Conservation (phyloP, 2,113 vertebrate genomes). For the Tachysurus vachellii region DNA sequence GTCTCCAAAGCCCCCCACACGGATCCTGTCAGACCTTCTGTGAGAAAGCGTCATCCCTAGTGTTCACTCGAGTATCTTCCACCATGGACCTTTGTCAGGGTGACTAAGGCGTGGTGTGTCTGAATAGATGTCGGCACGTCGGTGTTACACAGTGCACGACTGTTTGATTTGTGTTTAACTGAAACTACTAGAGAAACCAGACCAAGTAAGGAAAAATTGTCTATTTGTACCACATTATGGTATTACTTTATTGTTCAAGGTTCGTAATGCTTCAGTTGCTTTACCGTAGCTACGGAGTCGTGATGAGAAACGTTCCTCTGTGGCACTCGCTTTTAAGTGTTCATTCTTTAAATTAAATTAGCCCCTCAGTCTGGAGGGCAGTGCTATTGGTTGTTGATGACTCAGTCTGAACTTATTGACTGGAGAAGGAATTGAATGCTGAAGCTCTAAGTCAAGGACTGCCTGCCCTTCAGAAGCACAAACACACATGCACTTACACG, state of each 20-base stretch:
- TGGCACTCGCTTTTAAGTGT: neutral
- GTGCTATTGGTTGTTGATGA: constrained; percentile 1
- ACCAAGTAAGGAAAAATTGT: neutral
- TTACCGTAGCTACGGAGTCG: neutral
- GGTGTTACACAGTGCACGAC: too few relatives aligned
- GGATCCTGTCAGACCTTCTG: constrained; percentile 34
- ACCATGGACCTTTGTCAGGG: neutral
- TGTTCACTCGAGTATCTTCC: neutral
- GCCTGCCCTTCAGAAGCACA: constrained; percentile 39
- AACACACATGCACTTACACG: neutral
- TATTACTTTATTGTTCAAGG: neutral
- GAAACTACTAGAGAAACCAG: neutral
- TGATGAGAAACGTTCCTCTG: neutral
- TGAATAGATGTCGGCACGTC: neutral
- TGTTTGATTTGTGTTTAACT: neutral
- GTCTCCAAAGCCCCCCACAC: constrained; percentile 26
- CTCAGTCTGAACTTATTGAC: constrained; percentile 42
- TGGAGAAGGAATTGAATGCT: constrained; percentile 41
- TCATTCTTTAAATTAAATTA: constrained; percentile 26
- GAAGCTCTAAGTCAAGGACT: constrained; percentile 42
- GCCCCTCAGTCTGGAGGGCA: neutral
- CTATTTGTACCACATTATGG: neutral
- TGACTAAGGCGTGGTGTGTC: neutral
- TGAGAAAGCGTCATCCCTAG: neutral
- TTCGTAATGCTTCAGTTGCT: neutral